Evolutionary conservation across 2,888 invertebrate genomes (phyloP).

Genomic region (Seira sanloemensis): DNA sequence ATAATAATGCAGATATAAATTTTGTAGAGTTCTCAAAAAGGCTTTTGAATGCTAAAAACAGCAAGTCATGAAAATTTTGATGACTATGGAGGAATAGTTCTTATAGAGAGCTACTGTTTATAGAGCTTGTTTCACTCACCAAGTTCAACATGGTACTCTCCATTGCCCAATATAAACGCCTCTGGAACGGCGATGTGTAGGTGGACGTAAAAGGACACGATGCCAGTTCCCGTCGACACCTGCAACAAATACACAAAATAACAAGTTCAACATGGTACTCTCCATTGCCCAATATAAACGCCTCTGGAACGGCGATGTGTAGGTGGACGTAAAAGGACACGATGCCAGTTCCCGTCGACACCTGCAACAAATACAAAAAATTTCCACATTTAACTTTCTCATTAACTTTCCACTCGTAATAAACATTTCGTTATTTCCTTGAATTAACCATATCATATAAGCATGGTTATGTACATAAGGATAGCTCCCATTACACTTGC

Average conservation of each 20-base stretch:
- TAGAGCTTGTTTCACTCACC: no score
- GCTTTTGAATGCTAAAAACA: no score
- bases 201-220: conserved; percentile 90
- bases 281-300: conserved; percentile 76
- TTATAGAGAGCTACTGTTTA: no score
- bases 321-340: conserved; percentile 76
- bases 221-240: conserved; percentile 89
- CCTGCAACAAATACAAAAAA: conserved; percentile 73
- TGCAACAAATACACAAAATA: conserved; percentile 74
- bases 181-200: conserved; percentile 91
- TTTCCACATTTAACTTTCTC: no score
- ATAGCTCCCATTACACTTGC: no score
- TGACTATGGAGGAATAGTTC: no score
- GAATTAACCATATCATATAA: not conserved
- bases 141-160: conserved; percentile 93
- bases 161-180: conserved; percentile 89
- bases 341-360: conserved; percentile 76
- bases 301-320: conserved; percentile 76
- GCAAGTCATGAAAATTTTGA: no score
- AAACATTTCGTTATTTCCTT: no score
- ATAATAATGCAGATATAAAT: no score
- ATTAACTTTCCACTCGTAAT: no score
- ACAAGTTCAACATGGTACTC: conserved; percentile 75
- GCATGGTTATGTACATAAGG: not conserved
- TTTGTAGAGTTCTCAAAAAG: no score